A percentile compares a stretch with the other conserved stretches of the same genome.
Evolutionary conservation across 1,140 invertebrate species (phyloP).

Genomic region (Hycleus phaleratus): DNA sequence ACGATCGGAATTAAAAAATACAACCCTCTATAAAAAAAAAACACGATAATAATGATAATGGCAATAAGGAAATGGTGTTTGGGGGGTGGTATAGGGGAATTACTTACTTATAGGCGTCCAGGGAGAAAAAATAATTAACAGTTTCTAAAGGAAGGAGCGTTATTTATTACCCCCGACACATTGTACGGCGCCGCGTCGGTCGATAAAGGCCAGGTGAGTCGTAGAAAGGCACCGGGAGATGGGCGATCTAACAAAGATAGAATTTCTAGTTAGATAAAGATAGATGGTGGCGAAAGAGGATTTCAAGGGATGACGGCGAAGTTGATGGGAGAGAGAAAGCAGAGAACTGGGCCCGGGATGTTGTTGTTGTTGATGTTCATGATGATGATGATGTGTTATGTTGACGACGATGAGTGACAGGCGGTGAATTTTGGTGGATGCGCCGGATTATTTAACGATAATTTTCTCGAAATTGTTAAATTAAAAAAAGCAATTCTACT

Average conservation of each 20-base stretch:
- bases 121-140: conserved; percentile 27
- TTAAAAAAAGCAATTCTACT: too few relatives aligned
- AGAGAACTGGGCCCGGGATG: conserved; percentile 3
- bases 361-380: background rate
- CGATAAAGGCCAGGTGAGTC: conserved; percentile 26
- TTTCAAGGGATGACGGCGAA: conserved; percentile 1
- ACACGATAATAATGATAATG: too few relatives aligned
- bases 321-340: background rate
- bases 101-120: conserved; percentile 21
- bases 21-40: too few relatives aligned
- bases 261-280: too few relatives aligned
- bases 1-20: too few relatives aligned
- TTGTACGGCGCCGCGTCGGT: conserved; percentile 13
- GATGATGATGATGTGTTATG: too few relatives aligned
- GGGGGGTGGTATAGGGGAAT: background rate
- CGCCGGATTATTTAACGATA: background rate
- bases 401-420: background rate
- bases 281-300: too few relatives aligned
- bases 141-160: conserved; percentile 21
- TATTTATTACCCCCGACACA: conserved; percentile 19
- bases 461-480: too few relatives aligned
- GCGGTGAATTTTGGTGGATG: conserved; percentile 9
- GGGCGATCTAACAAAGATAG: conserved; percentile 1
- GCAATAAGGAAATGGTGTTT: too few relatives aligned
- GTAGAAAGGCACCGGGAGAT: conserved; percentile 19